Percentiles rank a stretch among this genome's conserved stretches.
Conservation (phyloP, 2,888 invertebrate species). For the Cybosia mesomella region DNA sequence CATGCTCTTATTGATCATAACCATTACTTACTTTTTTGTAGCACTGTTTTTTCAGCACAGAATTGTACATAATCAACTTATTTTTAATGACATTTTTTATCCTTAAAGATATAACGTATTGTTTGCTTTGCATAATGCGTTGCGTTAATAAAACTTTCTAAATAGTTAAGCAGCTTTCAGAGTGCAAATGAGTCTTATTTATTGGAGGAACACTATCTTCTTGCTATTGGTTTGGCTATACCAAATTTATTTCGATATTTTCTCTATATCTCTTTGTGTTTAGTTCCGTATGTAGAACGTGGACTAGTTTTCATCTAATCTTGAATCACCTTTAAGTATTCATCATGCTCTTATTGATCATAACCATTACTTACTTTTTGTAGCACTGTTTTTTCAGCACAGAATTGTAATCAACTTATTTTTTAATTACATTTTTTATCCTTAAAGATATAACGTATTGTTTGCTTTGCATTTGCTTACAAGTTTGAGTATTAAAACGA, state of each 20-base stretch:
- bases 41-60: background rate
- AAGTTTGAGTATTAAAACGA: too few species aligned
- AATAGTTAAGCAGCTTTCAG: background rate
- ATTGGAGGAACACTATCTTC: background rate
- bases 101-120: too few species aligned
- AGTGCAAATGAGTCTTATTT: background rate
- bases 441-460: too few species aligned
- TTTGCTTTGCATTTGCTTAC: too few species aligned
- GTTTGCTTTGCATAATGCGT: too few species aligned
- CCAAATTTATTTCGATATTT: background rate
- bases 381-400: background rate
- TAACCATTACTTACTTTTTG: background rate
- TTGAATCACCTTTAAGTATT: conserved; percentile 10
- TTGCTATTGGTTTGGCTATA: background rate
- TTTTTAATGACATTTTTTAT: too few species aligned
- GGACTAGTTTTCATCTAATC: conserved; percentile 51
- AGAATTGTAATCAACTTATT: too few species aligned
- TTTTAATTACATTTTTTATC: too few species aligned
- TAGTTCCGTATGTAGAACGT: conserved; percentile 55
- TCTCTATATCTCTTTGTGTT: conserved; percentile 45
- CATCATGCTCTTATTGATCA: background rate
- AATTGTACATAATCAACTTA: too few species aligned
- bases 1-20: too few species aligned
- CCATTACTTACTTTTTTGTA: background rate
- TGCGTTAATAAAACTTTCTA: too few species aligned